These are phyloP conservation scores for Microctenopoma stevenorrisi DNA, from an alignment of 2,797 vertebrate genomes.

Conservation along the genomic window DNA sequence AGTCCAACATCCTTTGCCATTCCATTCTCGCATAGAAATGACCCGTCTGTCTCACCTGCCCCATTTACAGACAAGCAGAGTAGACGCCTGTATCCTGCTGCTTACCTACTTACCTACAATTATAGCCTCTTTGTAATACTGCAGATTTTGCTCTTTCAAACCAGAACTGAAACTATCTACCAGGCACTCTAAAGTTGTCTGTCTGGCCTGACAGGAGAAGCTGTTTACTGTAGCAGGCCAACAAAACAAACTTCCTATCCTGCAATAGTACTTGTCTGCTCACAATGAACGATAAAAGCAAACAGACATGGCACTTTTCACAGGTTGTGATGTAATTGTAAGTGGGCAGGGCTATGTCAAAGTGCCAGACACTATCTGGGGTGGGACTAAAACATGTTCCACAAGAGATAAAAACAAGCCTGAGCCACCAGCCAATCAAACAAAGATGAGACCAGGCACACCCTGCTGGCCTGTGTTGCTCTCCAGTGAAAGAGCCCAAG, in stretches of 20 bases:
- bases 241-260: constrained; percentile 35
- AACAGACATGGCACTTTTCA: constrained; percentile 67
- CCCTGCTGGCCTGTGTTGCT: constrained; percentile 61
- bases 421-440: constrained; percentile 80
- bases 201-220: constrained; percentile 38
- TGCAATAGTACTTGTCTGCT: constrained; percentile 71
- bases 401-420: constrained; percentile 86
- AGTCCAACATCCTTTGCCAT: constrained; percentile 33
- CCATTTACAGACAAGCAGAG: constrained; percentile 38
- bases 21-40: constrained; percentile 41
- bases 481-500: constrained; percentile 38
- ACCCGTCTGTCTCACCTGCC: constrained; percentile 33
- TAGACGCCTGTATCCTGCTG: constrained; percentile 1
- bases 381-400: constrained; percentile 87
- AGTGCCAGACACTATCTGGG: constrained; percentile 87
- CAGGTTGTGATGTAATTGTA: constrained; percentile 68
- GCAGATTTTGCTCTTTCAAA: constrained; percentile 18
- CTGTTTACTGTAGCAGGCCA: constrained; percentile 22
- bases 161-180: constrained; percentile 37
- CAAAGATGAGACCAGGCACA: constrained; percentile 66
- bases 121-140: background rate
- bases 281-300: constrained; percentile 54
- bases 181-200: constrained; percentile 41
- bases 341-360: constrained; percentile 84
- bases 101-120: constrained; percentile 23